Percentiles rank a stretch among this genome's conserved stretches.
These are phyloP conservation scores for Heliconius melpomene DNA, from an alignment of 1,140 invertebrate genomes.

Conservation along the genomic window DNA sequence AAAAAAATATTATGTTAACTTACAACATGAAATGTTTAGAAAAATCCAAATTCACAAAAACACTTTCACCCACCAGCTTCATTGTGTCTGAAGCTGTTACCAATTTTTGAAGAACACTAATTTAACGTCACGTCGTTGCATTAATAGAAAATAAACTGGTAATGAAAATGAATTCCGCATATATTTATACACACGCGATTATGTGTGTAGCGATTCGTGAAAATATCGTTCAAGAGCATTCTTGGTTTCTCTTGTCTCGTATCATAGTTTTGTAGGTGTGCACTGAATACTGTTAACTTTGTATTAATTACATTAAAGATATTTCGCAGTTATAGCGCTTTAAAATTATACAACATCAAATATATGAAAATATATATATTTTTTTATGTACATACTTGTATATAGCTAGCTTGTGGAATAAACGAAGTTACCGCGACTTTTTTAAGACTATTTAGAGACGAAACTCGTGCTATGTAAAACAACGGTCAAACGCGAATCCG, in stretches of 20 bases:
- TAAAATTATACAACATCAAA: not conserved
- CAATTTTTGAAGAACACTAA: constrained; percentile 34
- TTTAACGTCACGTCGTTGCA: constrained; percentile 64
- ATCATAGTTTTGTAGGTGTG: constrained; percentile 27
- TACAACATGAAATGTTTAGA: constrained; percentile 37
- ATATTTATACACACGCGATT: constrained; percentile 77
- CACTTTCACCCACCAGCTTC: constrained; percentile 75
- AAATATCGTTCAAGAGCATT: constrained; percentile 62
- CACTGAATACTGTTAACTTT: constrained; percentile 15
- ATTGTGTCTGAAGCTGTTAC: constrained; percentile 67
- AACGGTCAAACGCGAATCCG: no score
- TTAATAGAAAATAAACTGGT: constrained; percentile 71
- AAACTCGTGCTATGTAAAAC: no score
- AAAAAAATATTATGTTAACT: constrained; percentile 30
- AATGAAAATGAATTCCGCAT: constrained; percentile 80
- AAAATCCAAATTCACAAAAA: constrained; percentile 49
- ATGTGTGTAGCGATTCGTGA: constrained; percentile 76
- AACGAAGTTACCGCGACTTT: no score
- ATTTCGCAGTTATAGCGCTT: not conserved
- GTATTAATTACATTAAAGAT: not conserved
- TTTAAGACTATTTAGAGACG: no score
- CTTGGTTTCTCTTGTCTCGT: constrained; percentile 61
- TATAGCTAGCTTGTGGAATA: no score
- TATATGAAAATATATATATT: not conserved
- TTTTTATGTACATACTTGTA: not conserved